phyloP scores from a whole-genome alignment of 2,113 vertebrate species.

The Emydura subglobosa region DNA sequence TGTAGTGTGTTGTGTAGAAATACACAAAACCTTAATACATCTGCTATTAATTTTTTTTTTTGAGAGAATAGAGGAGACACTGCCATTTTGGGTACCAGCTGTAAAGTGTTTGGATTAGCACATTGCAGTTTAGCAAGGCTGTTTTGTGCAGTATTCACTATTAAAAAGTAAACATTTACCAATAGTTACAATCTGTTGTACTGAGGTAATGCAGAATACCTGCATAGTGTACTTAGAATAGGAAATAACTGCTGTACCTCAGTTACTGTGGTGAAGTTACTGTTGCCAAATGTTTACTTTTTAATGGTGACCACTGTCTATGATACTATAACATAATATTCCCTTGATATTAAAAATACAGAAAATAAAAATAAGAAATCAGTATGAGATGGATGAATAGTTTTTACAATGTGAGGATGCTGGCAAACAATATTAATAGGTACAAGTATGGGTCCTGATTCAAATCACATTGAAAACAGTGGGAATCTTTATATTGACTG shows the following conservation, averaged over 20 bases:
- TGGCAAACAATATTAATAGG: not conserved
- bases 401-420: not conserved
- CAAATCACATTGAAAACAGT: rapidly evolving
- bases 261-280: rapidly evolving
- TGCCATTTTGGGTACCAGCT: not conserved
- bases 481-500: not conserved
- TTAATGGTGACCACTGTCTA: not conserved
- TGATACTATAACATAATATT: not conserved
- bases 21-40: not conserved
- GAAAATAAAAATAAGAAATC: not conserved
- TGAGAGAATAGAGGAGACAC: not conserved
- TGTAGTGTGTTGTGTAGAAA: not conserved
- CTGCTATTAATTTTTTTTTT: not conserved
- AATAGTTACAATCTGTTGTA: not conserved
- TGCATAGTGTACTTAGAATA: not conserved
- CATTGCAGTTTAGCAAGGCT: not conserved
- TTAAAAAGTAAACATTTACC: not conserved
- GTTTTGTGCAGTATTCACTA: rapidly evolving
- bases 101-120: not conserved
- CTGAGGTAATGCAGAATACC: not conserved
- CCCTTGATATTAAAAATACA: constrained; percentile 6
- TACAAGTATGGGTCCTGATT: not conserved
- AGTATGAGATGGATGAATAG: not conserved
- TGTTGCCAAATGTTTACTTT: not conserved
- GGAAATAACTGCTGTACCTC: not conserved